A percentile compares a stretch with the other conserved stretches of the same genome.
These are phyloP conservation scores for Sebastes alutus DNA, from an alignment of 2,797 vertebrate genomes.

Conservation along the genomic window DNA sequence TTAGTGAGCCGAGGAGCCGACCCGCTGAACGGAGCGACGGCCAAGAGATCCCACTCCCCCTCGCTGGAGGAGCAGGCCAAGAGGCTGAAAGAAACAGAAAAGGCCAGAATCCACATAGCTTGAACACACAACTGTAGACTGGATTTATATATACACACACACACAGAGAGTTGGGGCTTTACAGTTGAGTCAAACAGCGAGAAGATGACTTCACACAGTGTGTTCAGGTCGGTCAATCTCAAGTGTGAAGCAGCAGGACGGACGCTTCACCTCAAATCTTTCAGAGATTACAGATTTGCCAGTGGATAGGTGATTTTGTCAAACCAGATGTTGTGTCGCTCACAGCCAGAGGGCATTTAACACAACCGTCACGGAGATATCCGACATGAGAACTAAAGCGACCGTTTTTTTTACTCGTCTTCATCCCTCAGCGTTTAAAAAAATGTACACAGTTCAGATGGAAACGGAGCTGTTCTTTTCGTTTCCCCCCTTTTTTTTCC, in stretches of 20 bases:
- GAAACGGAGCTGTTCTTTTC: conserved; percentile 33
- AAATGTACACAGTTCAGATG: conserved; percentile 21
- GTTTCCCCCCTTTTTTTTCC: conserved; percentile 12
- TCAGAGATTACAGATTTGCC: conserved; percentile 48
- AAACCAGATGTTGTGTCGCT: conserved; percentile 27
- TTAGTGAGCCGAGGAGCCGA: conserved; percentile 78
- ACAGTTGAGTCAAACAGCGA: conserved; percentile 28
- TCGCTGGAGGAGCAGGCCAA: conserved; percentile 85
- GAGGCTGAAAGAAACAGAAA: conserved; percentile 87
- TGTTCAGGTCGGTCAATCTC: conserved; percentile 37
- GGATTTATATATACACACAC: neutral
- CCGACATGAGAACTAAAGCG: conserved; percentile 46
- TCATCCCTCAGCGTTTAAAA: conserved; percentile 41
- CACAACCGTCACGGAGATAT: conserved; percentile 37
- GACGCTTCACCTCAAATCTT: conserved; percentile 51
- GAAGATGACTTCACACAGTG: conserved; percentile 43
- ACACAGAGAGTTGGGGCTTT: conserved; percentile 39
- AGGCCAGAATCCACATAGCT: conserved; percentile 83
- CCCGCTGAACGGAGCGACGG: conserved; percentile 80
- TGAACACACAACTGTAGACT: conserved; percentile 45
- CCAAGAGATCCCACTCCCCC: conserved; percentile 87
- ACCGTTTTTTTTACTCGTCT: conserved; percentile 38
- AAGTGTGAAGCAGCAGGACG: conserved; percentile 47
- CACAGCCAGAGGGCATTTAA: conserved; percentile 28
- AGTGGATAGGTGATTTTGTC: conserved; percentile 56